These are phyloP conservation scores for Emydura subglobosa DNA, from an alignment of 2,113 vertebrate genomes.

Conservation along the genomic window DNA sequence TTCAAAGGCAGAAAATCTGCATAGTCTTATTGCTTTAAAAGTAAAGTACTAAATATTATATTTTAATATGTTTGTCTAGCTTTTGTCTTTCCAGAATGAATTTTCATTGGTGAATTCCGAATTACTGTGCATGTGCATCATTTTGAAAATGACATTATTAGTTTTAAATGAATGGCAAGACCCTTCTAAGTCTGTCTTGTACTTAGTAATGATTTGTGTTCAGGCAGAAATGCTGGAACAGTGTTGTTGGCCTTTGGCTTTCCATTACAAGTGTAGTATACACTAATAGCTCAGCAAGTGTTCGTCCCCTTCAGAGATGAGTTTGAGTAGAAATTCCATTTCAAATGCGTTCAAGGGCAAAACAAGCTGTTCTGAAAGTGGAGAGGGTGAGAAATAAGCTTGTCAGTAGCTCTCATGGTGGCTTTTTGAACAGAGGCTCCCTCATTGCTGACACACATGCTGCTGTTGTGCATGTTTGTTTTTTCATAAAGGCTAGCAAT, in stretches of 20 bases:
- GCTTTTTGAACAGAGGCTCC: not conserved
- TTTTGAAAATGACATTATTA: not conserved
- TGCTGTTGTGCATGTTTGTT: not conserved
- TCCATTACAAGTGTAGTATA: not conserved
- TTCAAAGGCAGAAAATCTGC: not conserved
- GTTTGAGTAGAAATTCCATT: conserved; percentile 40
- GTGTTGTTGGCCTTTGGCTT: not conserved
- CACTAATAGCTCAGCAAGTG: not conserved
- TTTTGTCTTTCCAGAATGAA: not conserved
- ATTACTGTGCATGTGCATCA: not conserved
- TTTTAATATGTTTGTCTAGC: not conserved
- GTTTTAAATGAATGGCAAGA: not conserved
- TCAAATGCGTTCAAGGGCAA: not conserved
- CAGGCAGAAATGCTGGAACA: not conserved
- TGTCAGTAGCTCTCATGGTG: not conserved
- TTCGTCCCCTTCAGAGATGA: conserved; percentile 26
- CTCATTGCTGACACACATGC: not conserved
- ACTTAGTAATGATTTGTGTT: conserved; percentile 22
- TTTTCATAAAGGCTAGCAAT: not conserved
- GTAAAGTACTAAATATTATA: not conserved
- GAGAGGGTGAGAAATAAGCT: conserved; percentile 42
- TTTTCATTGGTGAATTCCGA: not conserved
- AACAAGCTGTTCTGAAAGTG: not conserved
- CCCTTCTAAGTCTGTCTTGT: not conserved
- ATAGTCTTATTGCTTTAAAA: not conserved